Conservation (phyloP, 2,888 invertebrate species). For the Orthonevra nobilis region DNA sequence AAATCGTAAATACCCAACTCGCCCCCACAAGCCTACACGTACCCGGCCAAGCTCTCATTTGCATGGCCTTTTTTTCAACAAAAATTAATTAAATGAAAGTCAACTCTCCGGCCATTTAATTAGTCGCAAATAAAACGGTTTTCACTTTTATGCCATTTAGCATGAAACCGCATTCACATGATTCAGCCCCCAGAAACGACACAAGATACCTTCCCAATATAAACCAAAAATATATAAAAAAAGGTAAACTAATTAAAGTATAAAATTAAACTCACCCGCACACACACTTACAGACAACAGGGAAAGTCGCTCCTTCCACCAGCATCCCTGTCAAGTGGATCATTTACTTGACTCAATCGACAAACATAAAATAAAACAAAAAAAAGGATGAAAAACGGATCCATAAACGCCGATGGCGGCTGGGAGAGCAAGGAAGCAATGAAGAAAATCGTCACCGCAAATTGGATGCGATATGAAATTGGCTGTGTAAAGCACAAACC, state of each 20-base stretch:
- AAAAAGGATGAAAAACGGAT: conserved; percentile 41
- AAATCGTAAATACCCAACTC: conserved; percentile 4
- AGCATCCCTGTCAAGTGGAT: conserved; percentile 59
- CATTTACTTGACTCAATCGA: conserved; percentile 63
- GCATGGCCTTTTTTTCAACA: background rate
- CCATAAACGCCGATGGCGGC: no score
- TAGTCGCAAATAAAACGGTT: conserved; percentile 72
- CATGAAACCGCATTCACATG: conserved; percentile 50
- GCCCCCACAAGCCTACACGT: background rate
- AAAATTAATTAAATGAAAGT: conserved; percentile 72
- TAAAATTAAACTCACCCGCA: conserved; percentile 58
- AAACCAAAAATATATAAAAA: conserved; percentile 48
- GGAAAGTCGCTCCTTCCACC: conserved; percentile 3
- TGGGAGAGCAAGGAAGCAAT: no score
- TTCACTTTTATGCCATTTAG: conserved; percentile 72
- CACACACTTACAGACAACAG: background rate
- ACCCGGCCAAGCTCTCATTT: background rate
- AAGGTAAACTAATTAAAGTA: conserved; percentile 57
- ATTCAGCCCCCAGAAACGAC: conserved; percentile 32
- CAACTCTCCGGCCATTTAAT: conserved; percentile 70
- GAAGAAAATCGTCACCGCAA: conserved; percentile 76
- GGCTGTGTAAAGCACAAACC: conserved; percentile 78
- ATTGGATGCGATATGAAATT: conserved; percentile 80
- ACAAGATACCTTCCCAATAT: no score
- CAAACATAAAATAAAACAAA: conserved; percentile 30